Evolutionary conservation across 2,888 invertebrate species (phyloP).

Genomic region (Deroplatys truncata): DNA sequence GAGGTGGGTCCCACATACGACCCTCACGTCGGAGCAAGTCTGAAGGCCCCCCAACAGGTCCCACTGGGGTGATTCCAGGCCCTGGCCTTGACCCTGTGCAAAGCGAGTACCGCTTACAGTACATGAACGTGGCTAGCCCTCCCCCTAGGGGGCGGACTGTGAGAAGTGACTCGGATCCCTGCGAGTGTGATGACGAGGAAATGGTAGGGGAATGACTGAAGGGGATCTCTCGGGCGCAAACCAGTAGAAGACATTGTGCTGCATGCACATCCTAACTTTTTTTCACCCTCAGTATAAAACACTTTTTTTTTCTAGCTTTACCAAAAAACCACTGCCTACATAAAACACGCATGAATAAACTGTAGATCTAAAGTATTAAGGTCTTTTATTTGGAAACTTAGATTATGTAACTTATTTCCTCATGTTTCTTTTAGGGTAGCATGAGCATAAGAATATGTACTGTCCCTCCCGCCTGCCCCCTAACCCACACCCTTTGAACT

Average conservation of each 20-base stretch:
- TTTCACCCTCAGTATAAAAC: not conserved
- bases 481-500: not conserved
- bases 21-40: slow-evolving; percentile 75
- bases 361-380: not conserved
- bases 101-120: slow-evolving; percentile 32
- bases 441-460: not conserved
- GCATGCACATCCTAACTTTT: not conserved
- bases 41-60: slow-evolving; percentile 58
- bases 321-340: not conserved
- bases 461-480: not conserved
- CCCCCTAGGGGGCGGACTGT: slow-evolving; percentile 44
- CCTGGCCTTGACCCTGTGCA: slow-evolving; percentile 32
- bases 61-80: slow-evolving; percentile 49
- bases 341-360: not conserved
- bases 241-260: not conserved
- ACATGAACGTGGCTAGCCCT: slow-evolving; percentile 28
- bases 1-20: slow-evolving; percentile 53
- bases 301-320: not conserved
- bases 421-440: not conserved
- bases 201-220: slow-evolving; percentile 18
- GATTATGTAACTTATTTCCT: not conserved
- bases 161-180: slow-evolving; percentile 43
- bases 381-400: not conserved
- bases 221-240: not conserved
- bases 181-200: slow-evolving; percentile 24